Percentiles rank a stretch among this genome's conserved stretches.
Evolutionary conservation across 2,113 vertebrate genomes (phyloP).

Genomic region (Xenopus borealis): DNA sequence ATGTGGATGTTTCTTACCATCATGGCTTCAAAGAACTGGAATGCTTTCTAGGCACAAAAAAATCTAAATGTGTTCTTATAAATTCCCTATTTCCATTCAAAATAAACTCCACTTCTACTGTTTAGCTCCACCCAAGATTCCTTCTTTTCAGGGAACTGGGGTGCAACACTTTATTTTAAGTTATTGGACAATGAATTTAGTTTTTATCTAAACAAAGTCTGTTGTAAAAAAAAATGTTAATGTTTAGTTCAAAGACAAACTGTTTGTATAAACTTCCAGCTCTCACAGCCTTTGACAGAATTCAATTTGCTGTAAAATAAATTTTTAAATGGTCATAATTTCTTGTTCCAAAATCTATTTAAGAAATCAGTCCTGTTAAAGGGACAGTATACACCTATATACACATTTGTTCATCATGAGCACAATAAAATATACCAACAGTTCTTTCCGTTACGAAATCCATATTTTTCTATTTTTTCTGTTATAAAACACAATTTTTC

Average conservation of each 20-base stretch:
- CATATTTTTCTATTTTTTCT: no score
- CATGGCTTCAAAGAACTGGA: not conserved
- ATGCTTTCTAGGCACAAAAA: not conserved
- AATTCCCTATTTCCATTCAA: not conserved
- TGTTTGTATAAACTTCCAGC: not conserved
- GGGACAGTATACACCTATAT: no score
- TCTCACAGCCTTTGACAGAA: not conserved
- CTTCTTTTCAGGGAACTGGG: not conserved
- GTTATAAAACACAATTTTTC: no score
- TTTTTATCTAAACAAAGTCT: conserved; percentile 56
- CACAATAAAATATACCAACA: no score
- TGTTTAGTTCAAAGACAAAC: conserved; percentile 43
- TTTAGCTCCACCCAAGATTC: not conserved
- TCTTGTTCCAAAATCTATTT: conserved; percentile 11
- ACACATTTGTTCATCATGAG: no score
- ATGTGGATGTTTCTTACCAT: not conserved
- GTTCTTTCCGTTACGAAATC: no score
- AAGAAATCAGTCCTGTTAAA: no score
- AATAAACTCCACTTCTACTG: not conserved
- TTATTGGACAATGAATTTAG: conserved; percentile 23
- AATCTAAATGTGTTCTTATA: conserved; percentile 10
- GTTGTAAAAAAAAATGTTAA: conserved; percentile 59
- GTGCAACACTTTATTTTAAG: conserved; percentile 12
- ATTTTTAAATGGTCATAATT: conserved; percentile 64
- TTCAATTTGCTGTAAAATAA: conserved; percentile 74